These are phyloP conservation scores for Euthynnus affinis DNA, from an alignment of 2,797 vertebrate genomes.

Conservation along the genomic window DNA sequence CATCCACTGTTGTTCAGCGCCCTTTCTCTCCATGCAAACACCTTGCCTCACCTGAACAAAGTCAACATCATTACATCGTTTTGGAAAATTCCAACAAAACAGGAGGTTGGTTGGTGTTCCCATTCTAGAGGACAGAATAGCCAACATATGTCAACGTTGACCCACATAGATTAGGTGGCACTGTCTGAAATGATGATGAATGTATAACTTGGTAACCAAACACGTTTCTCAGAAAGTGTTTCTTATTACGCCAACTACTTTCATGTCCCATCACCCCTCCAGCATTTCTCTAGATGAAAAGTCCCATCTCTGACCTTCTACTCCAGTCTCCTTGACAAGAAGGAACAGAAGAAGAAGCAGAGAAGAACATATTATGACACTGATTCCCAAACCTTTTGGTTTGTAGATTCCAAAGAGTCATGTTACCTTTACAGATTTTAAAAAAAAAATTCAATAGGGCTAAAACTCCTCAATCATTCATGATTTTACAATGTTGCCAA, in stretches of 20 bases:
- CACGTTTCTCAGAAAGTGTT: not conserved
- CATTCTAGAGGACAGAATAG: not conserved
- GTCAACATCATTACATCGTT: slow-evolving; percentile 36
- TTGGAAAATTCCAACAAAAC: slow-evolving; percentile 2
- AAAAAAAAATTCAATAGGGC: too few relatives aligned
- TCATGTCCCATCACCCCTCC: not conserved
- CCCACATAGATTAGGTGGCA: slow-evolving; percentile 31
- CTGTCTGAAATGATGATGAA: slow-evolving; percentile 33
- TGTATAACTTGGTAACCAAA: slow-evolving; percentile 5
- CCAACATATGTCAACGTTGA: slow-evolving; percentile 10
- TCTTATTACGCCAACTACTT: slow-evolving; percentile 29
- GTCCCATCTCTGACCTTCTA: not conserved
- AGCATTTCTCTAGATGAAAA: slow-evolving; percentile 3
- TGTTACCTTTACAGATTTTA: not conserved
- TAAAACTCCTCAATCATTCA: too few relatives aligned
- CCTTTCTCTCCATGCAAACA: slow-evolving; percentile 33
- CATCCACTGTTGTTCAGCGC: slow-evolving; percentile 27
- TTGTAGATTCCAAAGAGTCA: not conserved
- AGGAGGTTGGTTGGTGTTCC: not conserved
- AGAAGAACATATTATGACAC: not conserved
- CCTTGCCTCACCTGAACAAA: not conserved
- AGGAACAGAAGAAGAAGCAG: not conserved
- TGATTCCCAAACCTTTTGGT: not conserved
- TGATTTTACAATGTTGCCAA: too few relatives aligned
- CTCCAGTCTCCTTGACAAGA: not conserved